Conservation (phyloP, 2,888 invertebrate species). For the Schrankia costaestrigalis region DNA sequence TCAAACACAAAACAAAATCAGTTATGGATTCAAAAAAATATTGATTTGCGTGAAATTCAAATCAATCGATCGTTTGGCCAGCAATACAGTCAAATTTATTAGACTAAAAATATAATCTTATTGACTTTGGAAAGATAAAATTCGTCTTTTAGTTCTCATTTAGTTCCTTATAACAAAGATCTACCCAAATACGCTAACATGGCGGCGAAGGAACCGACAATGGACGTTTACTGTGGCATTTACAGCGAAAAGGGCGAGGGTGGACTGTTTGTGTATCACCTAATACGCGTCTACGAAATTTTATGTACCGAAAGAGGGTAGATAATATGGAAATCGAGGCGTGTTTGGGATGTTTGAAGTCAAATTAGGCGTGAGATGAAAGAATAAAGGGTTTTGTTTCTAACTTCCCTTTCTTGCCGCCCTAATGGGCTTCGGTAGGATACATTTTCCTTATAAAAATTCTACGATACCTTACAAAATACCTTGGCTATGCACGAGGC, state of each 20-base stretch:
- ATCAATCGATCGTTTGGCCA: too few relatives aligned
- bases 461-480: slow-evolving; percentile 10
- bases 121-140: too few relatives aligned
- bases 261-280: slow-evolving; percentile 35
- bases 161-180: slow-evolving; percentile 12
- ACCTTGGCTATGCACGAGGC: slow-evolving; percentile 15
- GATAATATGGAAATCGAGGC: slow-evolving; percentile 41
- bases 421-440: slow-evolving; percentile 14
- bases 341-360: slow-evolving; percentile 33
- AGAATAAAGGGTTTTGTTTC: slow-evolving; percentile 24
- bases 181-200: slow-evolving; percentile 14
- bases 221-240: slow-evolving; percentile 24
- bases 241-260: slow-evolving; percentile 32
- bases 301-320: slow-evolving; percentile 41
- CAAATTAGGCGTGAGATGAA: slow-evolving; percentile 36
- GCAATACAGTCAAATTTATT: too few relatives aligned
- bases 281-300: slow-evolving; percentile 40
- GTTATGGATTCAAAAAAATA: too few relatives aligned
- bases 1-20: too few relatives aligned
- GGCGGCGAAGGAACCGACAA: slow-evolving; percentile 11
- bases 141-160: too few relatives aligned
- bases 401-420: slow-evolving; percentile 14
- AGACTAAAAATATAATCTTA: too few relatives aligned
- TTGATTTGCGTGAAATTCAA: too few relatives aligned
- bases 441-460: slow-evolving; percentile 13